Base-by-base conservation (phyloP, 2,113 vertebrate genomes). In the Colossoma macropomum region DNA sequence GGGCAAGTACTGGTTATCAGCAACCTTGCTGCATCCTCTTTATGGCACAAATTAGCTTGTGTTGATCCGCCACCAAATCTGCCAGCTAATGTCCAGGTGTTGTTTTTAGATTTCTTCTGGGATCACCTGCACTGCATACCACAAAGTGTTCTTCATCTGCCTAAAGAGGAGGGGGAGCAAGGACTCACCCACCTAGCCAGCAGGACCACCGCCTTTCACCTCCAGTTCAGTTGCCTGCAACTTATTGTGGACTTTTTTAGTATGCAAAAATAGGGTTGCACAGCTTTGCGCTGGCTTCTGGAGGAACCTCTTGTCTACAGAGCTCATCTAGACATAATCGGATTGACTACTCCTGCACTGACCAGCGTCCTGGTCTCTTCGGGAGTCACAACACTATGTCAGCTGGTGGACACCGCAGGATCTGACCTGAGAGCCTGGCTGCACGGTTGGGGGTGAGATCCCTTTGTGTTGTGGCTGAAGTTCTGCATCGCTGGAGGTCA, bases 181-280 rank as follows among this genome's bases (percentile, higher is more conserved):
- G n/a, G n/a, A n/a, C n/a, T n/a, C n/a, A n/a, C n/a, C n/a, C n/a
- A n/a, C n/a, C n/a, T n/a, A n/a, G n/a, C n/a, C n/a, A 28, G 48
- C 17, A 52, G 41, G 15, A 56, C 52, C 28, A 28, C 28, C 5
- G 19, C 28, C 34, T 41, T 79, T 9, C 23, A 4, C 2, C 10
- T 76, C 2, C 74, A 38, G 9, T 78, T 68, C 19, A 10, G 19
- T 3, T 76, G 21, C 23, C 28, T 32, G 48, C 0, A 13, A 54
- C 54, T 11, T 80, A 80, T 1, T 80, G 21, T 70, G 68, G 79
- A 34, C 28, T n/a, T 81, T 4, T 81, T 81, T 25, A 62, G 0
- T 4, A 4, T 54, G 12, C 16, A 74, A 27, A 32, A 54, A 1
- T 8, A 15, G 62, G 34, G 34, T 4, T 38, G n/a, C 13, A 69